These are phyloP conservation scores for Sceliomorpha sp. DNA, from an alignment of 2,888 invertebrate species.

Conservation along the genomic window DNA sequence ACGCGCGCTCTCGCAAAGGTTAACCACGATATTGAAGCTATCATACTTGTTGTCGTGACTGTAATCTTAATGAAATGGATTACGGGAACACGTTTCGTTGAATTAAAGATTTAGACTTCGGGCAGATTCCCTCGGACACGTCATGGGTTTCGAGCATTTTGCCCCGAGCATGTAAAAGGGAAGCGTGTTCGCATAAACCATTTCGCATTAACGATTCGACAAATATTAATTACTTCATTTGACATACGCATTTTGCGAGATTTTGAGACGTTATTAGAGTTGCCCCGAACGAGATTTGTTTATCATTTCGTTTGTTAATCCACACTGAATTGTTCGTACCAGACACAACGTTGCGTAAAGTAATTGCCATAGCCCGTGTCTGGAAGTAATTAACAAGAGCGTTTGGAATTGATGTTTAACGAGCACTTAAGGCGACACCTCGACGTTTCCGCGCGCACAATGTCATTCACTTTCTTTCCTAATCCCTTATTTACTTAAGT, in stretches of 20 bases:
- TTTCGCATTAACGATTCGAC: no score
- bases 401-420: constrained; percentile 51
- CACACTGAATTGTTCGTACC: constrained; percentile 43
- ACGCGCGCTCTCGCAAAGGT: constrained; percentile 31
- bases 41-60: constrained; percentile 41
- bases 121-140: no score
- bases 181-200: no score
- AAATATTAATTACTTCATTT: no score
- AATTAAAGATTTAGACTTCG: no score
- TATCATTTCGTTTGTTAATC: no score
- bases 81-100: constrained; percentile 42
- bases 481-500: constrained; percentile 18
- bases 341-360: constrained; percentile 37
- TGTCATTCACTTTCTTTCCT: constrained; percentile 19
- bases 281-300: no score
- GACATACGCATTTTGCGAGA: no score
- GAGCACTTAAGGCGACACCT: constrained; percentile 41
- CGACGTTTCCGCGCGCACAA: constrained; percentile 16
- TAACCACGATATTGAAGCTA: constrained; percentile 42
- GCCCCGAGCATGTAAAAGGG: no score
- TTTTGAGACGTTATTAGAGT: no score
- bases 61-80: constrained; percentile 43
- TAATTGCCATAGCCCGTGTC: constrained; percentile 43
- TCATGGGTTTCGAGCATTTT: no score
- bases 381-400: constrained; percentile 53